phyloP scores from a whole-genome alignment of 1,140 invertebrate genomes.

The Vanessa tameamea region DNA sequence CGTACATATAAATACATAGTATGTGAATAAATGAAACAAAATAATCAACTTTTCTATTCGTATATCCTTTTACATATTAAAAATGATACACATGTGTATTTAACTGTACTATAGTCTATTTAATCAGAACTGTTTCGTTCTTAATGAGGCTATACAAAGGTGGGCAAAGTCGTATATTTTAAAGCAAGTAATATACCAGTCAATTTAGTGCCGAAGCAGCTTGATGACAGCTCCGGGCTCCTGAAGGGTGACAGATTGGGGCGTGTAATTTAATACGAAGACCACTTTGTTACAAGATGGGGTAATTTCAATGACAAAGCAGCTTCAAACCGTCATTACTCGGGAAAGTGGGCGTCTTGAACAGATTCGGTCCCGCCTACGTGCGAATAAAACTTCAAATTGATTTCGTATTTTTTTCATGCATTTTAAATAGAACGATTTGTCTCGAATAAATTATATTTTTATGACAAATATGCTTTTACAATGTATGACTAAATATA shows the following conservation, averaged over 20 bases:
- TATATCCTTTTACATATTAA: too few species aligned
- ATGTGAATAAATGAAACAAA: too few species aligned
- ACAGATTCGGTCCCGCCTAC: background rate
- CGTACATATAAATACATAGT: too few species aligned
- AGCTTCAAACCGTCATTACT: constrained; percentile 8
- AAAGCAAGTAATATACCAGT: constrained; percentile 18
- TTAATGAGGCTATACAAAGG: constrained; percentile 6
- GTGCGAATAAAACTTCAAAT: background rate
- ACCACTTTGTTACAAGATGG: constrained; percentile 15
- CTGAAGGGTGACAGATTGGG: constrained; percentile 18
- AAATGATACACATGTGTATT: too few species aligned
- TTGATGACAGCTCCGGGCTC: constrained; percentile 6
- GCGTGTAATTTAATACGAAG: constrained; percentile 19
- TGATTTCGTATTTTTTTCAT: background rate
- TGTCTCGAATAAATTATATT: too few species aligned
- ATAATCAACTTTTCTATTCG: too few species aligned
- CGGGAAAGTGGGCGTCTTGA: background rate
- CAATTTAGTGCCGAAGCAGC: constrained; percentile 18
- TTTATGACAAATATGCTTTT: too few species aligned
- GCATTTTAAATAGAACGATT: background rate
- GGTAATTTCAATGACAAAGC: constrained; percentile 23
- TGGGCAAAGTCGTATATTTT: constrained; percentile 5
- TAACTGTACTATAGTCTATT: constrained; percentile 6
- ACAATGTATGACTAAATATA: too few species aligned
- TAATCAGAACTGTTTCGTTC: background rate